A percentile compares a stretch with the other conserved stretches of the same genome.
Evolutionary conservation across 2,888 invertebrate genomes (phyloP).

Genomic region (Cepaea hortensis): DNA sequence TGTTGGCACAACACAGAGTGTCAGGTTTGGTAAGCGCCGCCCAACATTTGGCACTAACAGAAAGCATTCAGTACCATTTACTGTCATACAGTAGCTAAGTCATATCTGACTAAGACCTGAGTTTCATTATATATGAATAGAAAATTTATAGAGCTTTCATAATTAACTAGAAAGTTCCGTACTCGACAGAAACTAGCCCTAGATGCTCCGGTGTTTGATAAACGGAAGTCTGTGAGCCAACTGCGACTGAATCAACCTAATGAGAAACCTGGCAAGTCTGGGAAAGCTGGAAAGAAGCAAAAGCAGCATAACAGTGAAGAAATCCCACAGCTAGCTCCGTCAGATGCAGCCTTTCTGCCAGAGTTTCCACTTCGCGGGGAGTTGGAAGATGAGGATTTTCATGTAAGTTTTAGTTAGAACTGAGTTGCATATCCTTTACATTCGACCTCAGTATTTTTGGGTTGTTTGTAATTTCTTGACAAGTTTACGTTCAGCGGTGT

Average conservation of each 20-base stretch:
- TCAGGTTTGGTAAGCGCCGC: too few species aligned
- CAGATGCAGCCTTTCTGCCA: constrained; percentile 90
- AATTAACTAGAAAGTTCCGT: neutral
- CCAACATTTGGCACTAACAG: too few species aligned
- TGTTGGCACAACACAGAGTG: too few species aligned
- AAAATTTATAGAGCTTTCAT: neutral
- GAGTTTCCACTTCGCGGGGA: constrained; percentile 87
- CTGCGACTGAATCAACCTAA: constrained; percentile 54
- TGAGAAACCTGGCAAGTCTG: constrained; percentile 37
- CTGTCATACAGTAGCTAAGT: too few species aligned
- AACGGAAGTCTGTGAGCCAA: constrained; percentile 58
- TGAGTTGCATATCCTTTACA: neutral
- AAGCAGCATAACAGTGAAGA: constrained; percentile 13
- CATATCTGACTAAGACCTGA: too few species aligned
- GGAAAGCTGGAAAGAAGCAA: constrained; percentile 38
- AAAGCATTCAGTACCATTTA: too few species aligned
- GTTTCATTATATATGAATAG: neutral
- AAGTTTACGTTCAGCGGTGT: too few species aligned
- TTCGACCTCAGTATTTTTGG: neutral
- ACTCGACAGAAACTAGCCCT: constrained; percentile 60
- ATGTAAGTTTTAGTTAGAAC: constrained; percentile 68
- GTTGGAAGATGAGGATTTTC: constrained; percentile 80
- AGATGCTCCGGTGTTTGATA: constrained; percentile 55
- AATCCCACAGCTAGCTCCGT: constrained; percentile 72
- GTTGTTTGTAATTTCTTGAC: too few species aligned